phyloP scores from a whole-genome alignment of 1,140 invertebrate species.

The Whitmania pigra region DNA sequence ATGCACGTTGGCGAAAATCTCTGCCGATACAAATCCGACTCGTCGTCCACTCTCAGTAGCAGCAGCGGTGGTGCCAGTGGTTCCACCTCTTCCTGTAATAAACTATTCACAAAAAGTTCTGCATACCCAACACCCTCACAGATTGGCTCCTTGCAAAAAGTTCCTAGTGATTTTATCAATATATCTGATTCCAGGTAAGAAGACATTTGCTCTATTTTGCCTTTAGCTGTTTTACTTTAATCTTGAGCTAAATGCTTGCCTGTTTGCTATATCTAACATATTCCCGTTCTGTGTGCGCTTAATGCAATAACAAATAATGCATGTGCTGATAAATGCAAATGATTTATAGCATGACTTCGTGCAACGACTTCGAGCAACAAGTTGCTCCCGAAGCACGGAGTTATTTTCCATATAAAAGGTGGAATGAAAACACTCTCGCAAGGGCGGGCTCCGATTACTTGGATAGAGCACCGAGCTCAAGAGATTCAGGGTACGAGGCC shows the following conservation, averaged over 20 bases:
- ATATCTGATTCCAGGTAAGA: not conserved
- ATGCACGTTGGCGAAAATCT: not conserved
- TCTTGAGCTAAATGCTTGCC: not conserved
- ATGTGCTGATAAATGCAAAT: not conserved
- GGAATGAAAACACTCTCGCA: too few species aligned
- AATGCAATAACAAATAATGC: not conserved
- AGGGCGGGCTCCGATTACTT: too few species aligned
- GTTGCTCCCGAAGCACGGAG: not conserved
- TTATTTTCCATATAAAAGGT: too few species aligned
- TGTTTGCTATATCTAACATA: not conserved
- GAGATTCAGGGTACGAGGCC: not conserved
- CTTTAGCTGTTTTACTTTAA: too few species aligned
- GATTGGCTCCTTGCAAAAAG: not conserved
- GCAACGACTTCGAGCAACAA: not conserved
- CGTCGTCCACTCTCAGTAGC: slow-evolving; percentile 1
- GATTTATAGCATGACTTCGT: slow-evolving; percentile 2
- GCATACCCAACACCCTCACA: not conserved
- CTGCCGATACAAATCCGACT: slow-evolving; percentile 1
- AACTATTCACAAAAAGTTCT: not conserved
- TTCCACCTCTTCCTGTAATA: not conserved
- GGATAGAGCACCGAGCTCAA: not conserved
- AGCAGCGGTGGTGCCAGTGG: not conserved
- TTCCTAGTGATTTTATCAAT: not conserved
- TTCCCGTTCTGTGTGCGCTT: not conserved
- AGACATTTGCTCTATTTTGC: not conserved